Base-by-base conservation (phyloP, 2,888 invertebrate species). In the Ellobium chinense region DNA sequence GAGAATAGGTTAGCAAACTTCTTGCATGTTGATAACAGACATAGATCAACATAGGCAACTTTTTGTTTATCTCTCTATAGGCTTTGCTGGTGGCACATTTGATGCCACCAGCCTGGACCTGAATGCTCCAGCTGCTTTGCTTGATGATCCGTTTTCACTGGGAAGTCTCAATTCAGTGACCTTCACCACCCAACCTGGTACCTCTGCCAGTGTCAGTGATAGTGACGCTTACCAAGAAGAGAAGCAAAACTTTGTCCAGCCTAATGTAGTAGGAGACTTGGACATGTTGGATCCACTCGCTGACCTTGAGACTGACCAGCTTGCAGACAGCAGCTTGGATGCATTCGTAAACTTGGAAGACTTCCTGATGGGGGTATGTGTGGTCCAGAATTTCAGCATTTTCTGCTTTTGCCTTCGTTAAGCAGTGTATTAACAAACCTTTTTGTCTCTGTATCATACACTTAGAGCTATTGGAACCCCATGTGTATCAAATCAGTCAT, bases 281-380 rank as follows among this genome's bases (percentile, higher is more conserved):
- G 62, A 66, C 31, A 3, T 46, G 27, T 27, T 58, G 31, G 62
- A 70, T 36, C 72, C 36, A 65, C 76, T 74, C 27, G 60, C 63
- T 60, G 75, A 70, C 27, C 31, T 82, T 24, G 78, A 74, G 36
- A 75, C 46, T 74, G 87, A 88, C 69, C 80, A 78, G 2, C 68
- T 83, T 46, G 83, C 76, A 2, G 82, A 83, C n/a, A 81, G 79
- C 62, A 83, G 83, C 56, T 84, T 90, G 81, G 88, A 89, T 82
- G 89, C 88, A 79, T 89, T 89, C 80, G 84, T 88, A 80, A 88
- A 90, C 83, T 86, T 90, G 37, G 65, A 65, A 21, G 86, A 89
- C 56, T 86, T 87, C 81, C 80, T 89, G 39, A 75, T 78, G 69
- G 84, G 80, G 84, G 88, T 89, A 75, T 74, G 86, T 39, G 1